phyloP scores from a whole-genome alignment of 2,797 vertebrate species.

The Gymnodraco acuticeps region DNA sequence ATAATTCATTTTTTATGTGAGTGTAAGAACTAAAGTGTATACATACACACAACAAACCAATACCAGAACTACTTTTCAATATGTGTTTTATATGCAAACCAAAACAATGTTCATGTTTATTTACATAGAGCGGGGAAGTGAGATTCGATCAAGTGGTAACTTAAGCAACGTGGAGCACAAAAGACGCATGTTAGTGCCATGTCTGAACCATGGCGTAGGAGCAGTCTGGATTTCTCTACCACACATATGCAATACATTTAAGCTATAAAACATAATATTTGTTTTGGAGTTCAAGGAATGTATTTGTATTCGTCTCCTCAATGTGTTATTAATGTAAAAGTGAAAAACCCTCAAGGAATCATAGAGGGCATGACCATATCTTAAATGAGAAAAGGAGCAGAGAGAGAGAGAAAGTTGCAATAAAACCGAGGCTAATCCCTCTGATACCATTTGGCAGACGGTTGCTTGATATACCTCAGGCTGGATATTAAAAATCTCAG shows the following conservation, averaged over 20 bases:
- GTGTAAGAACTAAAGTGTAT: too few species aligned
- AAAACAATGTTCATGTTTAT: too few species aligned
- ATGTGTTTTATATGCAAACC: too few species aligned
- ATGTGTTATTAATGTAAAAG: slow-evolving; percentile 65
- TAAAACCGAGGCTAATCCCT: slow-evolving; percentile 81
- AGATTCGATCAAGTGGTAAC: too few species aligned
- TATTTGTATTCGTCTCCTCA: slow-evolving; percentile 47
- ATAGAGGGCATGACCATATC: slow-evolving; percentile 61
- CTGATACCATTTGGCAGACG: slow-evolving; percentile 76
- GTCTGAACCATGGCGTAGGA: neutral
- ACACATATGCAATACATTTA: slow-evolving; percentile 31
- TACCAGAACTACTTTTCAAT: too few species aligned
- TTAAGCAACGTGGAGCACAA: too few species aligned
- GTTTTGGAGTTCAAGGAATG: slow-evolving; percentile 26
- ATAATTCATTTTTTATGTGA: too few species aligned
- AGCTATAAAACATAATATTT: slow-evolving; percentile 41
- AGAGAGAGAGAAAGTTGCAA: slow-evolving; percentile 69
- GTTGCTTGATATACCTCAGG: slow-evolving; percentile 78
- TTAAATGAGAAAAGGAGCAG: slow-evolving; percentile 53
- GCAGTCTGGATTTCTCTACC: slow-evolving; percentile 1
- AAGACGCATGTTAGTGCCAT: too few species aligned
- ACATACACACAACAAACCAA: too few species aligned
- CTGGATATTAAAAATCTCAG: slow-evolving; percentile 83
- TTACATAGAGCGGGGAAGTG: too few species aligned
- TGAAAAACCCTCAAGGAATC: slow-evolving; percentile 62